Conservation (phyloP, 2,888 invertebrate species). For the Amphipyra berbera region DNA sequence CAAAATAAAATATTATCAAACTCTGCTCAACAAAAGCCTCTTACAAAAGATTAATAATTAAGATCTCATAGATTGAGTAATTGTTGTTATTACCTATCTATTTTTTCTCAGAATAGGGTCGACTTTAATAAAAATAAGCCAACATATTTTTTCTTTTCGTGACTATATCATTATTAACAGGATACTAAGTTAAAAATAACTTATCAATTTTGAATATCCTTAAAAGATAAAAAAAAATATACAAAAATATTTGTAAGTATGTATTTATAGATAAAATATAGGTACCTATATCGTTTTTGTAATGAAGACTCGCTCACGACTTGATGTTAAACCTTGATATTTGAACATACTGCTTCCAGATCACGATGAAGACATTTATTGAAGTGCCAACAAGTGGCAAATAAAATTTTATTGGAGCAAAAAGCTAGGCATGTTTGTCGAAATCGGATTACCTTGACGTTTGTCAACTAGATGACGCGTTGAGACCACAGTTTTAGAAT, state of each 20-base stretch:
- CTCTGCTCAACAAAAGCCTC: background rate
- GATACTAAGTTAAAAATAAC: slow-evolving; percentile 26
- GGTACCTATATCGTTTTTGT: background rate
- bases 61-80: background rate
- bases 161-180: slow-evolving; percentile 33
- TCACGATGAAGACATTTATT: slow-evolving; percentile 50
- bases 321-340: slow-evolving; percentile 46
- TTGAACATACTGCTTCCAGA: slow-evolving; percentile 21
- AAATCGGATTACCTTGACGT: slow-evolving; percentile 4
- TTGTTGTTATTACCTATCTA: background rate
- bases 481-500: too few species aligned
- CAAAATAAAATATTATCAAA: background rate
- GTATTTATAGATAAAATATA: background rate
- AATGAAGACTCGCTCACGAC: slow-evolving; percentile 30
- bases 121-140: background rate
- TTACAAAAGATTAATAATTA: background rate
- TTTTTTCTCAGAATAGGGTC: background rate
- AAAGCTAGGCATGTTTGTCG: background rate
- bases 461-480: too few species aligned
- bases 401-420: slow-evolving; percentile 6
- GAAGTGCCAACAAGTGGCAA: slow-evolving; percentile 18
- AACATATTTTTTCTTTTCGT: slow-evolving; percentile 13
- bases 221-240: too few species aligned
- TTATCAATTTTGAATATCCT: slow-evolving; percentile 8
- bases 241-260: background rate